phyloP scores from a whole-genome alignment of 1,140 invertebrate species.

The Drosophila arizonae region DNA sequence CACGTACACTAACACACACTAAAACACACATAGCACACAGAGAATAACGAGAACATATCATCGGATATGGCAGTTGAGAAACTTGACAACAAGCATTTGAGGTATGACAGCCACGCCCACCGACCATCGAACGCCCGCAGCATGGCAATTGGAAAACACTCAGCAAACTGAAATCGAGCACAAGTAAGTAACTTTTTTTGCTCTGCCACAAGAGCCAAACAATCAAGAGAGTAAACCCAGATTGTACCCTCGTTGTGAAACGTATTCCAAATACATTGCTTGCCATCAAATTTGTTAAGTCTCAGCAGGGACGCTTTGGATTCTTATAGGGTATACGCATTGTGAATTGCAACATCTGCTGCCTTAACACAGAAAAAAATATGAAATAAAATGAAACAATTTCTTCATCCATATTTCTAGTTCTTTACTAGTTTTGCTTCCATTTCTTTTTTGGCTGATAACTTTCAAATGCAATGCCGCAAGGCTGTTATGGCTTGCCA shows the following conservation, averaged over 20 bases:
- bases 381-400: slow-evolving; percentile 29
- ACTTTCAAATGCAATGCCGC: slow-evolving; percentile 80
- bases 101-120: slow-evolving; percentile 37
- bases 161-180: slow-evolving; percentile 73
- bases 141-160: slow-evolving; percentile 74
- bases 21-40: neutral
- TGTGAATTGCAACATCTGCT: slow-evolving; percentile 46
- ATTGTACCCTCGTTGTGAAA: neutral
- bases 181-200: slow-evolving; percentile 70
- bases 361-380: neutral
- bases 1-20: slow-evolving; percentile 5
- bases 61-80: slow-evolving; percentile 36
- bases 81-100: slow-evolving; percentile 46
- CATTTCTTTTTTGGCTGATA: slow-evolving; percentile 52
- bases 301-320: neutral
- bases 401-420: slow-evolving; percentile 51
- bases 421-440: slow-evolving; percentile 33
- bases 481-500: slow-evolving; percentile 77
- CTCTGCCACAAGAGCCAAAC: slow-evolving; percentile 28
- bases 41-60: slow-evolving; percentile 8
- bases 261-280: neutral
- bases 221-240: neutral
- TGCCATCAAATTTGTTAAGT: no score
- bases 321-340: slow-evolving; percentile 23
- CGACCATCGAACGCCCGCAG: slow-evolving; percentile 26